Percentiles rank a stretch among this genome's conserved stretches.
These are phyloP conservation scores for Rugalucina vietnamica DNA, from an alignment of 2,888 invertebrate genomes.

Conservation along the genomic window DNA sequence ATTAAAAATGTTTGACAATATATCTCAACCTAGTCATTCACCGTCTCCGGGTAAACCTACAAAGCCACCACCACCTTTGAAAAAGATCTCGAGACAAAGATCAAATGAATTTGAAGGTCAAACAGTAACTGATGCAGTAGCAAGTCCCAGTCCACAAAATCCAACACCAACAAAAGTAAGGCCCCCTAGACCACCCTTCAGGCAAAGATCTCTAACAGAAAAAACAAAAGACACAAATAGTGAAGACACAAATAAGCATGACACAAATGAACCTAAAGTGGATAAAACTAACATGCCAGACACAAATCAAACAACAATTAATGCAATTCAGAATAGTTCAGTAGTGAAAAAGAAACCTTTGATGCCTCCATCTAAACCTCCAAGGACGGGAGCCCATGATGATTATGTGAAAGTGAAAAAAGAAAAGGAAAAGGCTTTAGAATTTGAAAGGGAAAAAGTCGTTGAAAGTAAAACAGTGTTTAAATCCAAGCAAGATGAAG, in stretches of 20 bases:
- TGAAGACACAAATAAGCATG: conserved; percentile 12
- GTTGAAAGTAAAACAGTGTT: too few species aligned
- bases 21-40: background rate
- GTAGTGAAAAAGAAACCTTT: conserved; percentile 16
- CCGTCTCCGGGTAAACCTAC: conserved; percentile 32
- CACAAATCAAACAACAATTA: too few species aligned
- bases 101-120: conserved; percentile 17
- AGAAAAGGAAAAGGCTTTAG: conserved; percentile 40
- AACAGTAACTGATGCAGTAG: background rate
- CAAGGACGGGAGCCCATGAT: conserved; percentile 77
- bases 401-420: conserved; percentile 71
- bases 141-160: background rate
- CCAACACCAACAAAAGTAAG: background rate
- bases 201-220: conserved; percentile 48
- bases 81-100: conserved; percentile 5
- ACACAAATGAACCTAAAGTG: background rate
- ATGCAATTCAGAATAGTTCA: background rate
- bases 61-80: conserved; percentile 35
- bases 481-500: background rate
- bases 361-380: conserved; percentile 73
- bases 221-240: conserved; percentile 17
- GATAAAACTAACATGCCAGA: too few species aligned
- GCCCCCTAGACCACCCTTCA: conserved; percentile 23
- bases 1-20: conserved; percentile 69
- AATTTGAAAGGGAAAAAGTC: conserved; percentile 1